Conservation (phyloP, 1,140 invertebrate genomes). For the Meteorus sp. region DNA sequence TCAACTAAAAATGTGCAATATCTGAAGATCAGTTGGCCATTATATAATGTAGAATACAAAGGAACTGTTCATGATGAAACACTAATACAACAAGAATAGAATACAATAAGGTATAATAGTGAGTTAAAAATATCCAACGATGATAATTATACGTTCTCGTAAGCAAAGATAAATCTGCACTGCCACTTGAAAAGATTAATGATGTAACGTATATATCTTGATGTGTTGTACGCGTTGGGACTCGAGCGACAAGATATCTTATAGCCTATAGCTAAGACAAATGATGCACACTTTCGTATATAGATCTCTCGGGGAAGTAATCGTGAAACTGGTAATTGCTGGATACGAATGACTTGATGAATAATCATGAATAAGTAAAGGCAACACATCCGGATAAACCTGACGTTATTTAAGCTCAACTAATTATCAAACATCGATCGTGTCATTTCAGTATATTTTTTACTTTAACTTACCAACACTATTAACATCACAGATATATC, state of each 20-base stretch:
- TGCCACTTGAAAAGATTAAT: constrained; percentile 12
- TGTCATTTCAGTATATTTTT: too few species aligned
- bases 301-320: constrained; percentile 22
- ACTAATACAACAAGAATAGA: too few species aligned
- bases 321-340: constrained; percentile 39
- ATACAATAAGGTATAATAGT: not conserved
- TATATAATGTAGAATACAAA: too few species aligned
- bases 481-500: too few species aligned
- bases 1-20: too few species aligned
- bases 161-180: constrained; percentile 15
- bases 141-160: constrained; percentile 13
- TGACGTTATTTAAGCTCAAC: constrained; percentile 24
- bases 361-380: constrained; percentile 43
- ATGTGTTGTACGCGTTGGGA: not conserved
- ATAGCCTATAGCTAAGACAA: constrained; percentile 27
- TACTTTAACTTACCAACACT: too few species aligned
- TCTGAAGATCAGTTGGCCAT: too few species aligned
- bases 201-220: constrained; percentile 8
- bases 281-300: constrained; percentile 33
- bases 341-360: constrained; percentile 40
- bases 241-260: not conserved
- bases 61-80: too few species aligned
- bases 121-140: not conserved
- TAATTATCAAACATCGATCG: constrained; percentile 27
- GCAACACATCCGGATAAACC: not conserved